Evolutionary conservation across 2,888 invertebrate genomes (phyloP), one percentile per base, ranked within the genome.

Genomic region (Cistogaster globosa): DNA sequence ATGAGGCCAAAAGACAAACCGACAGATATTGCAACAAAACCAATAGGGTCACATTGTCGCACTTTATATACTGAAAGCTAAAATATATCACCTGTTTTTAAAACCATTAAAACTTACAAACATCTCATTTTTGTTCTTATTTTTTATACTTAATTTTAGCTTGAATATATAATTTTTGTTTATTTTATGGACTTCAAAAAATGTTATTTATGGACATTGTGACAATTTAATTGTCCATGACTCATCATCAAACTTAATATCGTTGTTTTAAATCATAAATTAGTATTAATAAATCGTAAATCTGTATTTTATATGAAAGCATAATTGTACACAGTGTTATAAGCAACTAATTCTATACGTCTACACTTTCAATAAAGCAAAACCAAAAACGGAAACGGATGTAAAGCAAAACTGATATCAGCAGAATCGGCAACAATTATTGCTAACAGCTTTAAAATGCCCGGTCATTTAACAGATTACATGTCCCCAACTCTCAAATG

Each of bases 311-410:
- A 14, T 42, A 42, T 42, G 45, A 2, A 48, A 16, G 14, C 16
- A 14, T 6, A 32, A 32, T 32, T 32, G 45, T 48, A 5, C n/a
- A 14, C 45, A 14, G 45, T n/a, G 2, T 48, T 16, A 14, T 5
- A n/a, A 6, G 6, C 0, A 48, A 16, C 14, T 45, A 2, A 45
- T 12, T 45, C 45, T 3, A 1, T 16, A 14, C 38, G 14, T 12
- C 9, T 45, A 16, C 2, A 1, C 4, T 12, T 45, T 12, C 3
- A 12, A 12, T n/a, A 16, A 48, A 11, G 8, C 12, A 53, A 18
- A 57, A 65, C 45, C n/a, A 65, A 57, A 58, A 65, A 36, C 69
- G 68, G 75, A 83, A 75, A 53, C 69, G 69, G 68, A 79, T 58
- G 48, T 53, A 14, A 69, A 51, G 57, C 75, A 22, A 78, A 62